Percentiles rank a stretch among this genome's conserved stretches.
Evolutionary conservation across 2,113 vertebrate genomes (phyloP).

Genomic region (Prunella fulvescens): DNA sequence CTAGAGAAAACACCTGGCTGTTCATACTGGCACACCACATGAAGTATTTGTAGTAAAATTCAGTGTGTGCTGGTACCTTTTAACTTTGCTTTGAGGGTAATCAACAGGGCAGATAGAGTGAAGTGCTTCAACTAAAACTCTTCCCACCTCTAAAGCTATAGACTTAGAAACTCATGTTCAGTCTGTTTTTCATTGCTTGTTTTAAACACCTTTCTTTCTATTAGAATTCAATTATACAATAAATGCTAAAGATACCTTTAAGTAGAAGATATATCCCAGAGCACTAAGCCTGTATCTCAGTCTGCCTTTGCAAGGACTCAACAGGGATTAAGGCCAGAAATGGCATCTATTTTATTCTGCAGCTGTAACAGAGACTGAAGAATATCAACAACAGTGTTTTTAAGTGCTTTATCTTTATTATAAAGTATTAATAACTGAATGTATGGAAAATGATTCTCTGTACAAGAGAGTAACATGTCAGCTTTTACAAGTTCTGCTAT

Average conservation of each 20-base stretch:
- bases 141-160: background rate
- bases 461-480: slow-evolving; percentile 21
- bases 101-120: background rate
- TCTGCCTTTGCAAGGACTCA: background rate
- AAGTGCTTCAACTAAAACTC: background rate
- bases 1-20: background rate
- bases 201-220: background rate
- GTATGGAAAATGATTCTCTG: slow-evolving; percentile 40
- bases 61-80: background rate
- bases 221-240: background rate
- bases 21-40: background rate
- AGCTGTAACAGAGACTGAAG: background rate
- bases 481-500: slow-evolving; percentile 27
- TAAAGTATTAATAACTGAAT: slow-evolving; percentile 33
- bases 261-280: background rate
- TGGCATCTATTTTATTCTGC: background rate
- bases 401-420: slow-evolving; percentile 65
- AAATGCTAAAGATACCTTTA: background rate
- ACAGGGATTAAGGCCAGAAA: background rate
- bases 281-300: background rate
- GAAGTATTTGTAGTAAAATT: background rate
- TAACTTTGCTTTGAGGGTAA: background rate
- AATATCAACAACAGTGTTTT: background rate
- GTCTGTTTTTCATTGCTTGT: background rate
- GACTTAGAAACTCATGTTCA: background rate